These are phyloP conservation scores for Drosophila mauritiana DNA, from an alignment of 1,140 invertebrate species.

Conservation along the genomic window DNA sequence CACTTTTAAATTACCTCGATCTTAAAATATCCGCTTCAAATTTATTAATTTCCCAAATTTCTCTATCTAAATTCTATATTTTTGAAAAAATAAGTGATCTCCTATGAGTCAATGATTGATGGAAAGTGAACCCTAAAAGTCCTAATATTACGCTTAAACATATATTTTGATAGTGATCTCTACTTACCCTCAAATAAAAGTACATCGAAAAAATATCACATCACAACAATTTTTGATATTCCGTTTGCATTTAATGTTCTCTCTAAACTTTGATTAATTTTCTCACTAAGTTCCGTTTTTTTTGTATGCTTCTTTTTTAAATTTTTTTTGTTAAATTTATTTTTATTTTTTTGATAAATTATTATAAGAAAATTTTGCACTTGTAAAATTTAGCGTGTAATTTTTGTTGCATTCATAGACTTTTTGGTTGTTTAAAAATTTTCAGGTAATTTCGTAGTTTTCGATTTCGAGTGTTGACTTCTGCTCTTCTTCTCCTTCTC, in stretches of 20 bases:
- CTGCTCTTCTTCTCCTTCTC: slow-evolving; percentile 25
- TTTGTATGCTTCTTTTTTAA: slow-evolving; percentile 25
- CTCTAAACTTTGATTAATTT: slow-evolving; percentile 40
- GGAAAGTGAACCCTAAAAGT: not conserved
- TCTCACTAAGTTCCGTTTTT: slow-evolving; percentile 41
- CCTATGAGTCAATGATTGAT: no score
- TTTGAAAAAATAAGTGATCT: no score
- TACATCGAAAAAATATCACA: slow-evolving; percentile 81
- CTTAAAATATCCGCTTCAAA: no score
- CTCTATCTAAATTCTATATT: no score
- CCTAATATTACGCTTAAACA: not conserved
- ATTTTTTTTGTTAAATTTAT: slow-evolving; percentile 31
- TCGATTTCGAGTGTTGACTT: slow-evolving; percentile 57
- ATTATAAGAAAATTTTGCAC: slow-evolving; percentile 73
- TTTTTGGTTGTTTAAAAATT: slow-evolving; percentile 71
- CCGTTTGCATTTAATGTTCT: slow-evolving; percentile 55
- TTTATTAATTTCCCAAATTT: no score
- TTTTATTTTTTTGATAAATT: slow-evolving; percentile 62
- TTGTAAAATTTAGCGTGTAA: slow-evolving; percentile 73
- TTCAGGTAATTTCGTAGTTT: slow-evolving; percentile 84
- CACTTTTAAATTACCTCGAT: no score
- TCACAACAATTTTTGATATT: slow-evolving; percentile 78
- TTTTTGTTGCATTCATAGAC: slow-evolving; percentile 60
- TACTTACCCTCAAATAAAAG: slow-evolving; percentile 75
- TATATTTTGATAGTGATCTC: not conserved